A percentile compares a stretch with the other conserved stretches of the same genome.
Evolutionary conservation across 92 coral and sea anemone species (phyloP).

Genomic region (Heteractis magnifica): DNA sequence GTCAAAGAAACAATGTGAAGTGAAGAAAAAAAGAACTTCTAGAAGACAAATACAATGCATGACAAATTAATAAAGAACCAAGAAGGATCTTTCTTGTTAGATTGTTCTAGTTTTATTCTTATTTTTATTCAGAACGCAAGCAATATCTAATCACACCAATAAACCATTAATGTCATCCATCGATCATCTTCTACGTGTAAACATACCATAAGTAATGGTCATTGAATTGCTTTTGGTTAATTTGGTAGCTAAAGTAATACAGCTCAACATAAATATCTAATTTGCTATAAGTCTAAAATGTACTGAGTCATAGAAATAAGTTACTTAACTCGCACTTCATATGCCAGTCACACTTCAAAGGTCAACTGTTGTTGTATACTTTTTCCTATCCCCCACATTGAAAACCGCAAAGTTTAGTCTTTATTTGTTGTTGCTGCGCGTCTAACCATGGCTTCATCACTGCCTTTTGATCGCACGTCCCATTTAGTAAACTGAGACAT

Average conservation of each 20-base stretch:
- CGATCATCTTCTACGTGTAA: neutral
- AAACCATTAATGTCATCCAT: conserved; percentile 1
- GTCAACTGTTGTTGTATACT: neutral
- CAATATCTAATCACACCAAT: neutral
- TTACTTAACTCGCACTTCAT: neutral
- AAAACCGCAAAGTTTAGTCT: conserved; percentile 6
- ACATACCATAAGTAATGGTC: neutral
- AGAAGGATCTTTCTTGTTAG: neutral
- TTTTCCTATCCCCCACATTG: neutral
- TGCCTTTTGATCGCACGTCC: neutral
- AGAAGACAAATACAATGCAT: neutral
- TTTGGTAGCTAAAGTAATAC: neutral
- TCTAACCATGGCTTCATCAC: too few relatives aligned
- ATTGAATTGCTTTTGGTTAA: neutral
- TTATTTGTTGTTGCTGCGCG: neutral
- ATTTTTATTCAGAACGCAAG: neutral
- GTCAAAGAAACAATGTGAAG: neutral
- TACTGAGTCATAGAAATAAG: neutral
- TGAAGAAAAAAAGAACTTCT: neutral
- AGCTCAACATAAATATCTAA: neutral
- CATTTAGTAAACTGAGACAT: neutral
- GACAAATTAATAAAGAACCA: neutral
- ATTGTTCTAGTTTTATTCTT: neutral
- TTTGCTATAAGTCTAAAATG: neutral
- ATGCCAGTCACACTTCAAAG: neutral